These are phyloP conservation scores for Elaphurus davidianus DNA, from an alignment of 2,113 vertebrate genomes.

Conservation along the genomic window DNA sequence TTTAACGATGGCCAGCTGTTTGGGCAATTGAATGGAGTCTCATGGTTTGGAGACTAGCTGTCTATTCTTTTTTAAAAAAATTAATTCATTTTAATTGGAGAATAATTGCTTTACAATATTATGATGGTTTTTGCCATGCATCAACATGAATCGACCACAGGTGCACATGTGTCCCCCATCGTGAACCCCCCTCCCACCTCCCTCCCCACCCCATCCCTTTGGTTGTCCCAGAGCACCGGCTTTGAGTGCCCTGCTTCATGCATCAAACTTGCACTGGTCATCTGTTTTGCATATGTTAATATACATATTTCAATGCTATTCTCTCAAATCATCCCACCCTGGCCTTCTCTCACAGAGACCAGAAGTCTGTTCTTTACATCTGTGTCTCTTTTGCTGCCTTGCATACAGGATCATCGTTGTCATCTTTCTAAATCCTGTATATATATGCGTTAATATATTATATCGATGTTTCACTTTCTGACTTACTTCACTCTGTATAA, in stretches of 20 bases:
- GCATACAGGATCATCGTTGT: too few species aligned
- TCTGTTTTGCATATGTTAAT: background rate
- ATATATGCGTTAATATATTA: background rate
- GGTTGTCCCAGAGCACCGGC: background rate
- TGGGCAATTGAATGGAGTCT: background rate
- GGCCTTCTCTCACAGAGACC: too few species aligned
- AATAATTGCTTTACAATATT: background rate
- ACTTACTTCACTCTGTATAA: background rate
- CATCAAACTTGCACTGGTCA: background rate
- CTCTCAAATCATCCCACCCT: background rate
- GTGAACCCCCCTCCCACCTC: background rate
- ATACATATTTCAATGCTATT: background rate
- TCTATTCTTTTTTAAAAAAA: background rate
- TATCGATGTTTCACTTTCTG: background rate
- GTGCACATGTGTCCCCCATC: background rate
- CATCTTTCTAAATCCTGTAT: too few species aligned
- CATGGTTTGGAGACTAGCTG: background rate
- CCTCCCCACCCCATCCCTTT: background rate
- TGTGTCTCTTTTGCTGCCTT: too few species aligned
- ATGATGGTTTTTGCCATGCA: background rate
- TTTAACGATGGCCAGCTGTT: background rate
- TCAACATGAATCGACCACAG: accelerated
- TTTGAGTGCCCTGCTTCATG: background rate
- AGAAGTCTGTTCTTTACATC: too few species aligned
- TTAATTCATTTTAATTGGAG: background rate